Conservation (phyloP, 2,797 vertebrate species). For the Neosilurus mollespiculum region DNA sequence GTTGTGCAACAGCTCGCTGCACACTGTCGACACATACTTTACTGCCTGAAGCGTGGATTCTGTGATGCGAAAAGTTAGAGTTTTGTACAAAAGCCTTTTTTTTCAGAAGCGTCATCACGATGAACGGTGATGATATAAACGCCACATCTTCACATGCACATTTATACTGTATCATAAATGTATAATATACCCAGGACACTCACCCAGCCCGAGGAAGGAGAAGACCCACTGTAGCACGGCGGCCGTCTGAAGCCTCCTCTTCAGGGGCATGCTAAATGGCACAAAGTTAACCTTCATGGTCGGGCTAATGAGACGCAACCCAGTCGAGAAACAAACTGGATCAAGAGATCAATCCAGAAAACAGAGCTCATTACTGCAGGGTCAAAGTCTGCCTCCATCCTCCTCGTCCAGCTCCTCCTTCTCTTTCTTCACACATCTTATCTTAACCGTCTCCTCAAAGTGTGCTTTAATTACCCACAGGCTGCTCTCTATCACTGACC, state of each 20-base stretch:
- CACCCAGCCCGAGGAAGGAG: slow-evolving; percentile 85
- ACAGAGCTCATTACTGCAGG: slow-evolving; percentile 46
- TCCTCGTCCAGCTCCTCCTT: slow-evolving; percentile 7
- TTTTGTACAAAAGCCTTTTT: background rate
- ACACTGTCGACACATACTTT: background rate
- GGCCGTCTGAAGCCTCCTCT: slow-evolving; percentile 83
- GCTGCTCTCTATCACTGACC: slow-evolving; percentile 58
- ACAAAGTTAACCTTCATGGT: slow-evolving; percentile 87
- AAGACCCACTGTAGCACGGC: slow-evolving; percentile 83
- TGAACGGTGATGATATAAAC: too few species aligned
- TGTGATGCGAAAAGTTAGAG: too few species aligned
- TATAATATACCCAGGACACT: slow-evolving; percentile 3
- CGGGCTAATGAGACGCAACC: background rate
- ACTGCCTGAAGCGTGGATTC: background rate
- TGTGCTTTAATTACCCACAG: slow-evolving; percentile 50
- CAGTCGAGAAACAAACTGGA: background rate
- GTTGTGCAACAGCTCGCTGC: background rate
- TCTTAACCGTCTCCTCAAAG: slow-evolving; percentile 57
- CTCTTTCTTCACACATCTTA: slow-evolving; percentile 56
- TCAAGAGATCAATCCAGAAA: slow-evolving; percentile 11
- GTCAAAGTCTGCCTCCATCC: slow-evolving; percentile 72
- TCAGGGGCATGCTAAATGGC: slow-evolving; percentile 69
- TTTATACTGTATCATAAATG: background rate
- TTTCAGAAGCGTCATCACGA: background rate
- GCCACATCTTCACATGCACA: too few species aligned